Evolutionary conservation across 2,888 invertebrate species (phyloP), one percentile per base, ranked within the genome.

Genomic region (Mesorhabditis belari): DNA sequence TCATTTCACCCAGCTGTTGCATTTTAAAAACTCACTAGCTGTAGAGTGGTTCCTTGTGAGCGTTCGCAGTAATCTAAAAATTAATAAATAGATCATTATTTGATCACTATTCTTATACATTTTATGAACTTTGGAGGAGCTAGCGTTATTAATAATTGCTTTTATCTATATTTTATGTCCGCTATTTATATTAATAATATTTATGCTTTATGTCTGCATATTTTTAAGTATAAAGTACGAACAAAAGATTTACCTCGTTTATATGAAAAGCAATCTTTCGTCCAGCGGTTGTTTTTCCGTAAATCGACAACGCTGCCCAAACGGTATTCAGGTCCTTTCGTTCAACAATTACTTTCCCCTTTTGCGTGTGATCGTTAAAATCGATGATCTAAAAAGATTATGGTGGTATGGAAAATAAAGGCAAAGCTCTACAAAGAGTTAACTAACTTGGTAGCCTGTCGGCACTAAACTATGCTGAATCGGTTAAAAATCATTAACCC

Each of bases 251-350:
- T 5, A 75, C 69, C 53, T 66, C 64, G 51, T 70, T 67, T 53
- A 75, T 64, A 66, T 75, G 75, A 44, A 73, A 61, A 9, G 75
- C 73, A 12, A 75, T 64, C 24, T 65, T 61, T 51, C 65, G 64
- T n/a, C 60, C 58, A 59, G 67, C 72, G 55, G 70, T 65, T 58
- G 70, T 70, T 5, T 35, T 19, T 21, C 77, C 77, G 61, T 67
- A 73, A 9, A 69, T 28, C 1, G 75, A 73, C 17, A 77, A 67
- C 12, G 77, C 77, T 9, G 74, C 72, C 77, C 75, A 77, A 24
- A 77, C 64, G 23, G 65, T 55, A 56, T 67, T 64, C 24, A 71
- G 62, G 57, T 73, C 67, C 60, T 65, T 61, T 28, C 70, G 67
- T 0, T 61, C 62, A 35, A 69, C 67, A 27, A 69, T 62, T 5